Conservation (phyloP, 2,888 invertebrate species). For the Chymomyza caudatula region DNA sequence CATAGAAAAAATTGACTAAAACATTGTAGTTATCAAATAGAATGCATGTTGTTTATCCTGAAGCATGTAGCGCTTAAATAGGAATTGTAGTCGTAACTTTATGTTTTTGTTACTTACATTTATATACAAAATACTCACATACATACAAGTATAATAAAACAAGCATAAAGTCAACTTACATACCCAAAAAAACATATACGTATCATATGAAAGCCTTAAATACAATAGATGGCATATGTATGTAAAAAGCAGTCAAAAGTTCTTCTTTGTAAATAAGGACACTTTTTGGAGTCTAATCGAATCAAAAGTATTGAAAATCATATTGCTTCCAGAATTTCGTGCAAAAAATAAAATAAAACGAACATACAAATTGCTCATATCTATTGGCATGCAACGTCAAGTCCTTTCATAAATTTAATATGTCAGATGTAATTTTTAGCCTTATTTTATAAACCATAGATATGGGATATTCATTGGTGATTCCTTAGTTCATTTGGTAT, state of each 20-base stretch:
- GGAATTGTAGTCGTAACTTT: constrained; percentile 43
- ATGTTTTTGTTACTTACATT: constrained; percentile 66
- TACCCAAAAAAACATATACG: neutral
- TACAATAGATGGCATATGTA: neutral
- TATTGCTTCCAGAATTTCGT: neutral
- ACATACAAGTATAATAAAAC: constrained; percentile 1
- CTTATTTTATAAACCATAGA: too few species aligned
- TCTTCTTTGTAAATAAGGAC: neutral
- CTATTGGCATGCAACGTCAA: neutral
- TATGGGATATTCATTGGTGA: too few species aligned
- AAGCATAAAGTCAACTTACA: neutral
- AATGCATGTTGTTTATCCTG: constrained; percentile 66
- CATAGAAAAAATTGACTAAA: constrained; percentile 4
- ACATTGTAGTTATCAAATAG: constrained; percentile 26
- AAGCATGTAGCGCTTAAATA: constrained; percentile 73
- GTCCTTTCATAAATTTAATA: too few species aligned
- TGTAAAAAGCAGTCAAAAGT: neutral
- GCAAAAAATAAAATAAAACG: constrained; percentile 37
- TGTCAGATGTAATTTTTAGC: too few species aligned
- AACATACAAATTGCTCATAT: constrained; percentile 58
- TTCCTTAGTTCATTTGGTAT: neutral
- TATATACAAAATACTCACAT: constrained; percentile 34
- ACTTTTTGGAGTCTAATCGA: neutral
- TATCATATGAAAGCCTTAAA: neutral
- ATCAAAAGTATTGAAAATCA: neutral